phyloP scores from a whole-genome alignment of 2,888 invertebrate genomes.

The Myathropa florea region DNA sequence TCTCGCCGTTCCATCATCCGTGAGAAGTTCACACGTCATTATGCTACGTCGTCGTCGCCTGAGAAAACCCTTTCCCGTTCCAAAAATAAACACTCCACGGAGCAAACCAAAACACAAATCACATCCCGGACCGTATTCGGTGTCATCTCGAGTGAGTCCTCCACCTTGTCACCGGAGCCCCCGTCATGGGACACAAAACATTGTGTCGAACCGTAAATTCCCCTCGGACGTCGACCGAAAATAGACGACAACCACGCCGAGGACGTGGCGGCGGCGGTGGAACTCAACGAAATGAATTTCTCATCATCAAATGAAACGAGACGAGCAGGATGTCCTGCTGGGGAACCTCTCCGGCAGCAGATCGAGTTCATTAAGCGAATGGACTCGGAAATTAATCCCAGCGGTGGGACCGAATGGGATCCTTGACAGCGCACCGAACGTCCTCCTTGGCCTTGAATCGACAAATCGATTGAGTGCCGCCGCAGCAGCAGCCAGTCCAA shows the following conservation, averaged over 20 bases:
- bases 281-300: conserved; percentile 35
- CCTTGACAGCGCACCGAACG: conserved; percentile 31
- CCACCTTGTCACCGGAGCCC: conserved; percentile 62
- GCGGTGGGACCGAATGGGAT: conserved; percentile 30
- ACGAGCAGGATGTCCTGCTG: too few relatives aligned
- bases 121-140: conserved; percentile 21
- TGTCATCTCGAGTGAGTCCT: conserved; percentile 37
- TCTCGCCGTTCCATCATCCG: conserved; percentile 24
- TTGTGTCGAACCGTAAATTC: conserved; percentile 17
- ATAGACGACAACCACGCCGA: conserved; percentile 33
- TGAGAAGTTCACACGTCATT: conserved; percentile 59
- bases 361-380: conserved; percentile 68
- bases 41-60: too few relatives aligned
- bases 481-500: conserved; percentile 15
- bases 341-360: neutral
- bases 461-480: conserved; percentile 40
- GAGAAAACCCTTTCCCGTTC: conserved; percentile 39
- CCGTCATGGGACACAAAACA: conserved; percentile 38
- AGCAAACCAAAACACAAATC: conserved; percentile 37
- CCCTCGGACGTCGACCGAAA: conserved; percentile 32
- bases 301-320: conserved; percentile 48
- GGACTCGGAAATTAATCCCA: conserved; percentile 66
- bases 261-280: too few relatives aligned
- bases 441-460: conserved; percentile 65
- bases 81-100: conserved; percentile 58